Base-by-base conservation (phyloP, 1,140 invertebrate species). In the Chionoecetes opilio region DNA sequence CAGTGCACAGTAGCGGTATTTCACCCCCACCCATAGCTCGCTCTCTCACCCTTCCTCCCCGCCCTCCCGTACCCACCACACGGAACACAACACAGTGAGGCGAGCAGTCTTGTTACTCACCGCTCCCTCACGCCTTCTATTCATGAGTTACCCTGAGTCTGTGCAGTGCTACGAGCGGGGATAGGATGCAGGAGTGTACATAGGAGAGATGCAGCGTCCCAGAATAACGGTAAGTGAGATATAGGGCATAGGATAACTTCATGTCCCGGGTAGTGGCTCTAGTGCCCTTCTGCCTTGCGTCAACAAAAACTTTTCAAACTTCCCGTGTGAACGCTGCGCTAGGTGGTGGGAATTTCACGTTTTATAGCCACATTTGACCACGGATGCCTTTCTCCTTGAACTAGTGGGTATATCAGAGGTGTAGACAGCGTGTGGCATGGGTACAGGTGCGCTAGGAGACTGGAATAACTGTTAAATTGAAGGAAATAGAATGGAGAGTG, bases 241-340 rank as follows among this genome's bases (percentile, higher is more conserved):
- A 29, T 3, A 21, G 75, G 9, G 37, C 17, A 21, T 21, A 53
- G 11, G 82, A 92, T 82, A 88, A 35, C 29, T 63, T 37, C 34
- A 29, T 91, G 2, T 75, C 46, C 38, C 84, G 85, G 94, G 92
- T 53, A 91, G 90, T 95, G 90, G 84, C 34, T 84, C 63, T 53
- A 91, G 90, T 95, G 90, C 90, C 34, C 90, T 86, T 87, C 84
- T 92, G 82, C 90, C 87, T 91, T 91, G 94, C 94, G 94, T 95
- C 93, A 95, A 95, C 94, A 95, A 95, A 95, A 95, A 95, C 86
- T 95, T 90, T 95, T 95, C 94, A 95, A 95, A 95, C 94, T 95
- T 95, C 94, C 94, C 94, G 94, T 95, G 94, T 89, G 94, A 95
- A 95, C 94, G 94, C 94, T 91, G 91, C 26, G 53, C 94, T 93